Conservation (phyloP, 2,888 invertebrate genomes). For the Campaea margaritaria region DNA sequence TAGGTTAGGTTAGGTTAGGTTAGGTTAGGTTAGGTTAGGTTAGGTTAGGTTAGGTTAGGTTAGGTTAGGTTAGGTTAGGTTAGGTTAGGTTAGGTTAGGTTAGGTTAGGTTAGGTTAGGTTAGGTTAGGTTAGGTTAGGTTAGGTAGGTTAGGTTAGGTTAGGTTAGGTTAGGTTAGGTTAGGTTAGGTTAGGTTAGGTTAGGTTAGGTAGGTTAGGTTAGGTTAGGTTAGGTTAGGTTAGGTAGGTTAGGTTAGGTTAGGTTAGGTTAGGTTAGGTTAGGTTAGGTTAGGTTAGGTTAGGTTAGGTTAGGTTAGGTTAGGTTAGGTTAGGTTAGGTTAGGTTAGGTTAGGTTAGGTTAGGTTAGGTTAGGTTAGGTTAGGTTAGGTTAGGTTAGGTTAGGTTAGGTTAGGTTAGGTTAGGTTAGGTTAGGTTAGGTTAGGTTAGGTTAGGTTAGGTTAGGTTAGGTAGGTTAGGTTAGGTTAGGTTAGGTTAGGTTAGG, state of each 20-base stretch:
- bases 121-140: too few relatives aligned
- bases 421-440: constrained; percentile 18
- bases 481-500: too few relatives aligned
- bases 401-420: constrained; percentile 29
- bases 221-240: too few relatives aligned
- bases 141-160: too few relatives aligned
- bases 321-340: constrained; percentile 30
- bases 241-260: too few relatives aligned
- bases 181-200: constrained; percentile 30
- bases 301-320: constrained; percentile 31
- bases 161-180: too few relatives aligned
- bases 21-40: constrained; percentile 35
- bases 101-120: constrained; percentile 24
- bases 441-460: constrained; percentile 27
- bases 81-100: constrained; percentile 30
- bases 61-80: constrained; percentile 28
- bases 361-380: constrained; percentile 29
- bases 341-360: constrained; percentile 29
- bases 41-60: constrained; percentile 27
- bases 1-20: constrained; percentile 26
- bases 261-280: constrained; percentile 18
- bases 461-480: too few relatives aligned
- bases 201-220: too few relatives aligned
- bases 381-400: constrained; percentile 31
- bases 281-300: constrained; percentile 30